phyloP scores from a whole-genome alignment of 2,113 vertebrate species.

The Cyphomyrus discorhynchus region DNA sequence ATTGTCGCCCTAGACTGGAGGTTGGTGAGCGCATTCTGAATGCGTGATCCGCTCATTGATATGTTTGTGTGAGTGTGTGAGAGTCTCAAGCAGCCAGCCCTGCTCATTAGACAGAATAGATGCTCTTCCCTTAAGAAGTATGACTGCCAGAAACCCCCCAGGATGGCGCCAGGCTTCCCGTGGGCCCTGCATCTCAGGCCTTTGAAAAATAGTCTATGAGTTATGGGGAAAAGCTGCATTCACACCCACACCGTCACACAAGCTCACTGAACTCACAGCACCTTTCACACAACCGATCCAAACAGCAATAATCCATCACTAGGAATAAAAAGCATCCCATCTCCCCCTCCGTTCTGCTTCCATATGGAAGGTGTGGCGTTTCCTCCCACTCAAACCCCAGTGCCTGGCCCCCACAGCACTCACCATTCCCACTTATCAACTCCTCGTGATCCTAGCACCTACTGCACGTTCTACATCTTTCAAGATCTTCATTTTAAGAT shows the following conservation, averaged over 20 bases:
- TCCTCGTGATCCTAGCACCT: background rate
- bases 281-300: background rate
- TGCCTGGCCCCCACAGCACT: background rate
- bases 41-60: background rate
- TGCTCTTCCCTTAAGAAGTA: background rate
- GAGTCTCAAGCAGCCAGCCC: background rate
- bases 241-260: background rate
- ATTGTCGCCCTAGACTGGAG: background rate
- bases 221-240: background rate
- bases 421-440: background rate
- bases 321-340: background rate
- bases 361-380: background rate
- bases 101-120: background rate
- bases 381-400: background rate
- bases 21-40: background rate
- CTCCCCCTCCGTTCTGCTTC: background rate
- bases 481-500: background rate
- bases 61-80: background rate
- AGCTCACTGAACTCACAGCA: background rate
- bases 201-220: conserved; percentile 4
- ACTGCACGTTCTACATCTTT: background rate
- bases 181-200: background rate
- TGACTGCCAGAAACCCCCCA: background rate
- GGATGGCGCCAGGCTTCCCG: background rate
- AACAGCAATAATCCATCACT: background rate